These are phyloP conservation scores for Helicoverpa assulta DNA, from an alignment of 2,888 invertebrate genomes.

Conservation along the genomic window DNA sequence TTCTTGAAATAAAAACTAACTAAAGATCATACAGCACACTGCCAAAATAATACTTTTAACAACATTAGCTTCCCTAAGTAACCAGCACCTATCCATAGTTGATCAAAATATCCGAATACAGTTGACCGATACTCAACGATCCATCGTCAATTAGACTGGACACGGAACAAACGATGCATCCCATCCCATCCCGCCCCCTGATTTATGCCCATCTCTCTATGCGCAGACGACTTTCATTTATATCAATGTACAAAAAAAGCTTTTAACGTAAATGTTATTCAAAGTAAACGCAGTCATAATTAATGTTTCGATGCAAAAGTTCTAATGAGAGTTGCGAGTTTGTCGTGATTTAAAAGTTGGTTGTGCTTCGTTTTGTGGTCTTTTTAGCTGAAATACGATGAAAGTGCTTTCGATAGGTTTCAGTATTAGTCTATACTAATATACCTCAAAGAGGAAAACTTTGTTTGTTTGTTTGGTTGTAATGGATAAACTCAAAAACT, in stretches of 20 bases:
- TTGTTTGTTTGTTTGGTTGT: too few relatives aligned
- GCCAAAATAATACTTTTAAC: not conserved
- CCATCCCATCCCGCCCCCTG: constrained; percentile 68
- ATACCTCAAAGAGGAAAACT: too few relatives aligned
- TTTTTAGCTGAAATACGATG: constrained; percentile 21
- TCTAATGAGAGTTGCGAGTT: constrained; percentile 64
- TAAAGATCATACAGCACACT: too few relatives aligned
- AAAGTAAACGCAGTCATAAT: constrained; percentile 72
- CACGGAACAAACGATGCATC: constrained; percentile 74
- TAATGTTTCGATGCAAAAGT: constrained; percentile 65
- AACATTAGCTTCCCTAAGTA: not conserved
- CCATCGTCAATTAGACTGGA: constrained; percentile 71
- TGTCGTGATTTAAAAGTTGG: constrained; percentile 57
- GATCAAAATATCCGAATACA: constrained; percentile 21
- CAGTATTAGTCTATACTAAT: too few relatives aligned
- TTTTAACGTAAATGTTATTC: constrained; percentile 82
- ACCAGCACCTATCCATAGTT: not conserved
- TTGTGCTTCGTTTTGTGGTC: constrained; percentile 26
- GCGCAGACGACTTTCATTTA: constrained; percentile 80
- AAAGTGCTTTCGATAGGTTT: constrained; percentile 32
- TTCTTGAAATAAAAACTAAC: too few relatives aligned
- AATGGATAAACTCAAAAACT: too few relatives aligned
- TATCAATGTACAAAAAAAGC: constrained; percentile 87
- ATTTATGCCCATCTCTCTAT: constrained; percentile 82
- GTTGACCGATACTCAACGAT: constrained; percentile 70